A percentile compares a stretch with the other conserved stretches of the same genome.
These are phyloP conservation scores for Copidosoma aretas DNA, from an alignment of 2,888 invertebrate species.

Conservation along the genomic window DNA sequence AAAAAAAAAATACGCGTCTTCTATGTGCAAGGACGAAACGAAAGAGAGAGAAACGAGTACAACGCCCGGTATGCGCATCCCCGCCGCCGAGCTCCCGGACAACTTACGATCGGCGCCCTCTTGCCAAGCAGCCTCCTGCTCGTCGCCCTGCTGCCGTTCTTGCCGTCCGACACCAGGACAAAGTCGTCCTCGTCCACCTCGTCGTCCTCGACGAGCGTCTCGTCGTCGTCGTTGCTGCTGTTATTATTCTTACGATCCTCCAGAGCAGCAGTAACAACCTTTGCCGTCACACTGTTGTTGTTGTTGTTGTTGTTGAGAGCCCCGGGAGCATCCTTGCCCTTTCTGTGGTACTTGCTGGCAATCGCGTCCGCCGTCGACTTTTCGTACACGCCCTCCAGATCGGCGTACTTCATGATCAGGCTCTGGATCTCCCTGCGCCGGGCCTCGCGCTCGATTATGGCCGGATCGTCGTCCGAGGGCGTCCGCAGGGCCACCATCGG, in stretches of 20 bases:
- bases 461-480: conserved; percentile 65
- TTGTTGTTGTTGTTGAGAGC: conserved; percentile 10
- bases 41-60: background rate
- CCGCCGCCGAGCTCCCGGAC: no score
- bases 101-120: conserved; percentile 34
- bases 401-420: conserved; percentile 82
- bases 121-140: conserved; percentile 14
- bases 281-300: conserved; percentile 20
- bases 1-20: no score
- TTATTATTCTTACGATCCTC: background rate
- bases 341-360: conserved; percentile 59
- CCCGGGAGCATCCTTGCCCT: conserved; percentile 23
- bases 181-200: conserved; percentile 34
- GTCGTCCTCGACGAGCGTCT: background rate
- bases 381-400: conserved; percentile 75
- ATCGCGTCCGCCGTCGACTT: conserved; percentile 55
- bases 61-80: background rate
- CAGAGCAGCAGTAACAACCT: conserved; percentile 13
- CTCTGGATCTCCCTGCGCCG: conserved; percentile 84
- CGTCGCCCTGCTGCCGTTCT: background rate
- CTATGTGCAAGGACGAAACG: no score
- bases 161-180: conserved; percentile 11
- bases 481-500: no score
- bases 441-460: conserved; percentile 76
- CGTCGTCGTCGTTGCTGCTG: background rate